phyloP scores from a whole-genome alignment of 1,140 invertebrate genomes.

The Pentalonia nigronervosa region DNA sequence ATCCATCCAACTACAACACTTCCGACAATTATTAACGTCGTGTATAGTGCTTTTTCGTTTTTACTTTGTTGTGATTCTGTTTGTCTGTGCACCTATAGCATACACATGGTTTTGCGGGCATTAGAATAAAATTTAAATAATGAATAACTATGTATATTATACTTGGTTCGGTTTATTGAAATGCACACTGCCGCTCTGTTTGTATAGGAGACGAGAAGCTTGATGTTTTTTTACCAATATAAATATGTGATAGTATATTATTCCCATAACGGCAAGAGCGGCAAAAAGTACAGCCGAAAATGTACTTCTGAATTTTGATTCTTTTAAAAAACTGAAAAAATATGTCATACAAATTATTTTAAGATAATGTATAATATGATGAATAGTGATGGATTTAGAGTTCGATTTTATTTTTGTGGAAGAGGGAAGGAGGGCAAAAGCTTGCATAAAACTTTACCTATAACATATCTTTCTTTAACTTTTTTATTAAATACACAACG shows the following conservation, averaged over 20 bases:
- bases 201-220: slow-evolving; percentile 59
- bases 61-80: slow-evolving; percentile 63
- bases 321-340: slow-evolving; percentile 64
- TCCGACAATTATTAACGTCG: slow-evolving; percentile 74
- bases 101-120: not conserved
- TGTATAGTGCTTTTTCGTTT: slow-evolving; percentile 73
- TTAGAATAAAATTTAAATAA: not conserved
- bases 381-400: not conserved
- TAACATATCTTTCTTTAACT: too few species aligned
- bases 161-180: slow-evolving; percentile 22
- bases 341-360: not conserved
- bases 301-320: slow-evolving; percentile 66
- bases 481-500: too few species aligned
- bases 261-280: slow-evolving; percentile 68
- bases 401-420: too few species aligned
- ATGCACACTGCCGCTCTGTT: slow-evolving; percentile 47
- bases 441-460: too few species aligned
- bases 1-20: slow-evolving; percentile 74
- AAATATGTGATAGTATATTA: slow-evolving; percentile 71
- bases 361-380: not conserved
- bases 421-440: too few species aligned
- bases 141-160: not conserved
- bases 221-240: slow-evolving; percentile 61
- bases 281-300: slow-evolving; percentile 66
- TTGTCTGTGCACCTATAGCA: not conserved